Evolutionary conservation across 2,888 invertebrate species (phyloP).

Genomic region (Caenorhabditis japonica): DNA sequence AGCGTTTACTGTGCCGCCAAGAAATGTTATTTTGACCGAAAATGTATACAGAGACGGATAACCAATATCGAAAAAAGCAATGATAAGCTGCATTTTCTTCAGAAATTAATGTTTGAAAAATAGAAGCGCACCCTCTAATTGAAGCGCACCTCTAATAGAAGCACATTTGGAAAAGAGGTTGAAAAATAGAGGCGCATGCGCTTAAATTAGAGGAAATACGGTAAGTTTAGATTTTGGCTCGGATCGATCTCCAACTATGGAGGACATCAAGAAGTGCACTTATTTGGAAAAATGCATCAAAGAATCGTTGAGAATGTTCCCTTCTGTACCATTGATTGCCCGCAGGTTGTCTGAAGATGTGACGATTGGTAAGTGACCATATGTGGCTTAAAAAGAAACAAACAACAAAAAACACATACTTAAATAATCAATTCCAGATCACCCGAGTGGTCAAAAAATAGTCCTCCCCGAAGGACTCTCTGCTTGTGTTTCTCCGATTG

Average conservation of each 20-base stretch:
- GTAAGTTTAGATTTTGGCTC: constrained; percentile 31
- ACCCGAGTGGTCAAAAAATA: constrained; percentile 44
- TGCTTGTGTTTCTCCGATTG: constrained; percentile 67
- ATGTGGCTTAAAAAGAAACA: neutral
- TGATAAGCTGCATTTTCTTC: too few relatives aligned
- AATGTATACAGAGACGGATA: too few relatives aligned
- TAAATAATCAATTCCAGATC: constrained; percentile 47
- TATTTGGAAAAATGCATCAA: constrained; percentile 76
- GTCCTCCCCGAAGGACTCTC: constrained; percentile 76
- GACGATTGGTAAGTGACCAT: constrained; percentile 51
- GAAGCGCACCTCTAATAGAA: too few relatives aligned
- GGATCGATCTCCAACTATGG: constrained; percentile 74
- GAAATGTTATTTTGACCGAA: too few relatives aligned
- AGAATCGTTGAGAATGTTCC: constrained; percentile 65
- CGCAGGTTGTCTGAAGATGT: constrained; percentile 58
- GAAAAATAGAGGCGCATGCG: too few relatives aligned
- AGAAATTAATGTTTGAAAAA: too few relatives aligned
- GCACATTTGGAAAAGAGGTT: too few relatives aligned
- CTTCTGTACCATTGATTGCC: constrained; percentile 62
- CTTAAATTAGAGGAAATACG: too few relatives aligned
- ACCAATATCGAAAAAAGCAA: too few relatives aligned
- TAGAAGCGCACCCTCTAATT: too few relatives aligned
- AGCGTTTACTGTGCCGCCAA: too few relatives aligned
- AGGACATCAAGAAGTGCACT: constrained; percentile 69
- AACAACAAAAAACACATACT: too few relatives aligned